A percentile compares a stretch with the other conserved stretches of the same genome.
Evolutionary conservation across 2,797 vertebrate genomes (phyloP).

Genomic region (Leptoclinus maculatus): DNA sequence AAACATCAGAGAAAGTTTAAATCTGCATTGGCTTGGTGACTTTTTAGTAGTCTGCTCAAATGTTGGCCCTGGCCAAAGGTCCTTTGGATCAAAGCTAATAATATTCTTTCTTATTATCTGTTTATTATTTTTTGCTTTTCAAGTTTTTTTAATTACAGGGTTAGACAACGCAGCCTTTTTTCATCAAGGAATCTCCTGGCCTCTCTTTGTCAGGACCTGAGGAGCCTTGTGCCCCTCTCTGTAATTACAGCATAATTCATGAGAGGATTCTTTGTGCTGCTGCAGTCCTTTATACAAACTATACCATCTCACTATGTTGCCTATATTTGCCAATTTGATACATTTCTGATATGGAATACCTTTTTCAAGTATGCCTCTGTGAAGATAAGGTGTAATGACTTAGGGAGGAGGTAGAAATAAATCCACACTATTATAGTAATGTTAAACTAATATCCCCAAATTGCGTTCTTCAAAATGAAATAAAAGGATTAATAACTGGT

Average conservation of each 20-base stretch:
- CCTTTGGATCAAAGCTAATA: conserved; percentile 43
- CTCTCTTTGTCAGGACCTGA: conserved; percentile 50
- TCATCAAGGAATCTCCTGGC: conserved; percentile 56
- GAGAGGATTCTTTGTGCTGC: conserved; percentile 69
- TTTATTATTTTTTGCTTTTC: conserved; percentile 32
- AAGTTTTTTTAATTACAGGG: conserved; percentile 40
- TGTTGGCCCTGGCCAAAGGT: conserved; percentile 6
- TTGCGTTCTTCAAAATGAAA: conserved; percentile 2
- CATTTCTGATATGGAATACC: conserved; percentile 51
- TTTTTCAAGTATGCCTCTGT: conserved; percentile 26
- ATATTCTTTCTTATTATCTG: conserved; percentile 36
- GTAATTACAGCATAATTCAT: conserved; percentile 70
- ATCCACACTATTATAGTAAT: neutral
- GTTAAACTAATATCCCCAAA: conserved; percentile 7
- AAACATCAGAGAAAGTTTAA: conserved; percentile 9
- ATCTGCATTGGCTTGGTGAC: neutral
- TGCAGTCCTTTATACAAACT: conserved; percentile 19
- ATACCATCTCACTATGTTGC: conserved; percentile 63
- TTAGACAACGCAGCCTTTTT: conserved; percentile 56
- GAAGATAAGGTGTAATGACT: conserved; percentile 28
- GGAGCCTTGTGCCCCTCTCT: conserved; percentile 49
- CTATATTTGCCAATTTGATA: conserved; percentile 58
- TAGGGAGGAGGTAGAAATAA: conserved; percentile 4
- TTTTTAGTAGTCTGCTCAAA: conserved; percentile 17
- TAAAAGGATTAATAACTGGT: conserved; percentile 2